Evolutionary conservation across 2,888 invertebrate genomes (phyloP).

Genomic region (Eupithecia tripunctaria): DNA sequence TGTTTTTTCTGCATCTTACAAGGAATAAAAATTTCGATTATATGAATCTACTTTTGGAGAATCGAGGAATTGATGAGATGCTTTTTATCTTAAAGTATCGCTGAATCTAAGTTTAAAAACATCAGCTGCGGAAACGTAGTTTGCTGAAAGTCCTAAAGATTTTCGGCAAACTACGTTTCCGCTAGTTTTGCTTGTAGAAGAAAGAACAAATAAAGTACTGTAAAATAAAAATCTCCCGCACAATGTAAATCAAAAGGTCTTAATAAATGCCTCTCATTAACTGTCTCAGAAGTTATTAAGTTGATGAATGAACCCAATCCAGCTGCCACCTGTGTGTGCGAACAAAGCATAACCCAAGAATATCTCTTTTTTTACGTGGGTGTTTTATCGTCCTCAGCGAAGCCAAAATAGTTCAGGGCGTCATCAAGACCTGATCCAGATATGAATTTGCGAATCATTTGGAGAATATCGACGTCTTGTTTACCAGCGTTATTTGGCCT

Average conservation of each 20-base stretch:
- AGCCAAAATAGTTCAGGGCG: conserved; percentile 69
- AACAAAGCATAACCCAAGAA: conserved; percentile 56
- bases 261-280: background rate
- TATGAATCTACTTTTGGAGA: background rate
- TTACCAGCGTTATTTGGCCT: conserved; percentile 67
- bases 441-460: conserved; percentile 74
- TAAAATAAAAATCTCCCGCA: background rate
- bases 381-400: conserved; percentile 60
- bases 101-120: background rate
- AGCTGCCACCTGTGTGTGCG: conserved; percentile 57
- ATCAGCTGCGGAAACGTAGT: no score
- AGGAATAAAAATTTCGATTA: background rate
- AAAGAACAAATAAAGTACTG: background rate
- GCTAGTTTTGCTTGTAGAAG: background rate
- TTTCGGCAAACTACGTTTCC: background rate
- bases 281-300: background rate
- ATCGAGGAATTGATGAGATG: background rate
- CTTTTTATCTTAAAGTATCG: background rate
- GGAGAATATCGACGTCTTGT: conserved; percentile 62
- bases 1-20: background rate
- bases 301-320: conserved; percentile 54
- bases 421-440: conserved; percentile 73
- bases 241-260: background rate
- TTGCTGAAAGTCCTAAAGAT: no score
- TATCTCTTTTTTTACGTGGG: conserved; percentile 65